phyloP scores from a whole-genome alignment of 1,140 invertebrate genomes.

The Listronotus oregonensis region DNA sequence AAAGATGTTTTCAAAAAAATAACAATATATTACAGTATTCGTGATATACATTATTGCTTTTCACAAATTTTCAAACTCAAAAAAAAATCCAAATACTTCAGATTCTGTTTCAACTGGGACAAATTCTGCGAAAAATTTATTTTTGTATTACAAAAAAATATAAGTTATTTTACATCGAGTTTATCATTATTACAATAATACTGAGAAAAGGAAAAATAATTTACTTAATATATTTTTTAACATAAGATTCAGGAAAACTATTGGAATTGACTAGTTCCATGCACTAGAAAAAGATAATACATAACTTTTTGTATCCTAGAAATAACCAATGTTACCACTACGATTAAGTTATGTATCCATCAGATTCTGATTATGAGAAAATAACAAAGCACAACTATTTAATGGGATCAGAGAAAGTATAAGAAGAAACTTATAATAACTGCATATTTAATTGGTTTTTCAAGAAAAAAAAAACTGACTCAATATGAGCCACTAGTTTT shows the following conservation, averaged over 20 bases:
- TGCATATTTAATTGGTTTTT: neutral
- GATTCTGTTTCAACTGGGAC: constrained; percentile 3
- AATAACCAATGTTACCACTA: no score
- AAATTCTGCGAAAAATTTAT: neutral
- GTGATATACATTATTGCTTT: constrained; percentile 15
- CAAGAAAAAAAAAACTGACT: neutral
- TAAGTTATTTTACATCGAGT: constrained; percentile 2
- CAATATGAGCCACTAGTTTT: constrained; percentile 22
- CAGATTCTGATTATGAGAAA: no score
- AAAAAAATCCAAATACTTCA: neutral
- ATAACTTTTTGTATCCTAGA: neutral
- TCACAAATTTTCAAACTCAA: neutral
- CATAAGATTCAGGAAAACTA: constrained; percentile 1
- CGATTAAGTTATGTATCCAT: no score
- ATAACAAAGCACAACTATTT: neutral
- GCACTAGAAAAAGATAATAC: neutral
- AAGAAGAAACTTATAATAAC: neutral
- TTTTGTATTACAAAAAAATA: neutral
- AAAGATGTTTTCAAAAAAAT: constrained; percentile 18
- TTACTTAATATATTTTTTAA: constrained; percentile 11
- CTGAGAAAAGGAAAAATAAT: constrained; percentile 25
- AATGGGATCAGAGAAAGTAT: neutral
- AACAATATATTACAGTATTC: constrained; percentile 21
- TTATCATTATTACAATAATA: constrained; percentile 12
- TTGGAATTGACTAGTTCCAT: constrained; percentile 15